Conservation (phyloP, 2,113 vertebrate species). For the Oreocharis arfaki region DNA sequence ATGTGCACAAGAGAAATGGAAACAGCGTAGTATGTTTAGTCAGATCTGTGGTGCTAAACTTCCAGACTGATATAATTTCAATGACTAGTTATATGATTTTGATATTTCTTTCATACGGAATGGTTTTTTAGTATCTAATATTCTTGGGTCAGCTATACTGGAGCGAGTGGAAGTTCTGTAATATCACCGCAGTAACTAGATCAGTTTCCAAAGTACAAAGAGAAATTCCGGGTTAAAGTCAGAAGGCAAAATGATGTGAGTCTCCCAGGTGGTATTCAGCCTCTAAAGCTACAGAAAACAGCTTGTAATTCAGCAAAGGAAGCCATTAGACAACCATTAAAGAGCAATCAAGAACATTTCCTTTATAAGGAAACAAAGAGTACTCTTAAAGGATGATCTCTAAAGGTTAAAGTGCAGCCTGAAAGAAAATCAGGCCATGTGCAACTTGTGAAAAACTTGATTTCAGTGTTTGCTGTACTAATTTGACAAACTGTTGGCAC, state of each 20-base stretch:
- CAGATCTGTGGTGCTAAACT: not conserved
- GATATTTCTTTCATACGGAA: not conserved
- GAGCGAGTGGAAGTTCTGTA: not conserved
- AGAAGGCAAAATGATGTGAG: not conserved
- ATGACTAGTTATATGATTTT: not conserved
- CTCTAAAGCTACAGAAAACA: not conserved
- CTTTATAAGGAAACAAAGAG: not conserved
- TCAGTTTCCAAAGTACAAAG: not conserved
- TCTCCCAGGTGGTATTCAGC: not conserved
- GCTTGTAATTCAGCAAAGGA: not conserved
- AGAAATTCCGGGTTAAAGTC: not conserved
- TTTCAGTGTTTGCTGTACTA: slow-evolving; percentile 37
- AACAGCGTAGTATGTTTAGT: not conserved
- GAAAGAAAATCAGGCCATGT: slow-evolving; percentile 21
- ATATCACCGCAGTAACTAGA: not conserved
- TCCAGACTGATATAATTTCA: not conserved
- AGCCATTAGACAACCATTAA: not conserved
- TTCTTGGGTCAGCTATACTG: not conserved
- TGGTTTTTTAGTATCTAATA: not conserved
- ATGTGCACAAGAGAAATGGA: not conserved
- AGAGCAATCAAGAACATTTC: not conserved
- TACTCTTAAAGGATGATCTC: not conserved
- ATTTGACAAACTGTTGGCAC: slow-evolving; percentile 14
- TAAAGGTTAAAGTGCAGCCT: slow-evolving; percentile 26
- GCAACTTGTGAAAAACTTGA: slow-evolving; percentile 38